Percentiles rank a stretch among this genome's conserved stretches.
Evolutionary conservation across 2,797 vertebrate species (phyloP).

Genomic region (Scolopax rusticola): DNA sequence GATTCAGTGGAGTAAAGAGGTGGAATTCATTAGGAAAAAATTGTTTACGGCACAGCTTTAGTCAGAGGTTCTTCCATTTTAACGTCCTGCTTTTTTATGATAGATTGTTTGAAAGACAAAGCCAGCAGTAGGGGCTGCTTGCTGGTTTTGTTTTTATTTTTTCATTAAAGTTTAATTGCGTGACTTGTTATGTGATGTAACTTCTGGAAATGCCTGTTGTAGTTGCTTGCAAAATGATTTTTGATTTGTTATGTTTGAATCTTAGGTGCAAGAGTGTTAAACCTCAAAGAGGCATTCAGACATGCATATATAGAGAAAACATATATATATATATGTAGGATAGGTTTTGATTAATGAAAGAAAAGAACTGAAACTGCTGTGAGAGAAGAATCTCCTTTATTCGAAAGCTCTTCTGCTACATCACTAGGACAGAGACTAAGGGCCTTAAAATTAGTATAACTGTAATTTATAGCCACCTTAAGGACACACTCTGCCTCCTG

Average conservation of each 20-base stretch:
- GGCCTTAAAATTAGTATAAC: conserved; percentile 52
- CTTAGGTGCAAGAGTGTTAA: conserved; percentile 40
- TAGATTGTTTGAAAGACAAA: conserved; percentile 79
- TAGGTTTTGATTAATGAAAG: conserved; percentile 53
- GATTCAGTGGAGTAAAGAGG: conserved; percentile 71
- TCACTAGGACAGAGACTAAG: conserved; percentile 28
- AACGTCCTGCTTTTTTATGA: conserved; percentile 69
- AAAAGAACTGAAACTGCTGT: conserved; percentile 45
- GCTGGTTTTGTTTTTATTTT: conserved; percentile 73
- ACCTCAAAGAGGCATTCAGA: conserved; percentile 36
- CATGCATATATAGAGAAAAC: background rate
- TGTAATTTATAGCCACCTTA: conserved; percentile 62
- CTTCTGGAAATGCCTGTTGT: conserved; percentile 80
- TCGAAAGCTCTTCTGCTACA: conserved; percentile 49
- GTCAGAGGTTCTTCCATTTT: conserved; percentile 77
- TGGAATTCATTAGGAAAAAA: conserved; percentile 80
- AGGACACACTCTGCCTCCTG: conserved; percentile 53
- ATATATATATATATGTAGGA: background rate
- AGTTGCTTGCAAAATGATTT: conserved; percentile 72
- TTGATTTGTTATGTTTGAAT: conserved; percentile 64
- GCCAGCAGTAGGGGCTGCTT: conserved; percentile 70
- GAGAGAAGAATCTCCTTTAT: conserved; percentile 52
- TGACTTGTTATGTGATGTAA: conserved; percentile 82
- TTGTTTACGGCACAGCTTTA: conserved; percentile 73
- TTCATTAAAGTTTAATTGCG: conserved; percentile 78